Percentiles rank a stretch among this genome's conserved stretches.
phyloP scores from a whole-genome alignment of 2,797 vertebrate genomes.

The Pangasius djambal region DNA sequence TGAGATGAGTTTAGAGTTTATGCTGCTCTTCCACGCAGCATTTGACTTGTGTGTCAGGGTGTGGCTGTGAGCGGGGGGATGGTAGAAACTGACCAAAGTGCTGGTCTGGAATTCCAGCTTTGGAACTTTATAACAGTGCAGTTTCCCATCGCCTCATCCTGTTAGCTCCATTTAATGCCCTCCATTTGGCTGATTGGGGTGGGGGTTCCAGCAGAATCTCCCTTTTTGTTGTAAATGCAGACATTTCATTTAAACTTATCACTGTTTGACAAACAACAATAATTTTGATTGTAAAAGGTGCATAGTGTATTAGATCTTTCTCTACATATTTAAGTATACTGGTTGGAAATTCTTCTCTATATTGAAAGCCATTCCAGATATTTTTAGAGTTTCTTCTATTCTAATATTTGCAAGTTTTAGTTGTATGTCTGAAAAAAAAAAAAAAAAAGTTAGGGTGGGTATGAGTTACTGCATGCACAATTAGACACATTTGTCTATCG shows the following conservation, averaged over 20 bases:
- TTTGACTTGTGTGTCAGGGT: slow-evolving; percentile 59
- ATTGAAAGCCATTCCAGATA: neutral
- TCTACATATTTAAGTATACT: neutral
- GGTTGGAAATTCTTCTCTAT: neutral
- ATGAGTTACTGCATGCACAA: neutral
- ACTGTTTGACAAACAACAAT: too few species aligned
- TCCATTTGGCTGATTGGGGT: slow-evolving; percentile 55
- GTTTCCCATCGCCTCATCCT: slow-evolving; percentile 56
- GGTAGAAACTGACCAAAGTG: slow-evolving; percentile 50
- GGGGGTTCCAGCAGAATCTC: neutral
- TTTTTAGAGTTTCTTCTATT: neutral
- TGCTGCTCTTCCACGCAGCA: slow-evolving; percentile 44
- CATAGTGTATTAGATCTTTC: neutral
- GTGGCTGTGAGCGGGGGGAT: slow-evolving; percentile 50
- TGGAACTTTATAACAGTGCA: slow-evolving; percentile 61
- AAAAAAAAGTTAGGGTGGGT: neutral
- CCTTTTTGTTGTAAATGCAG: neutral
- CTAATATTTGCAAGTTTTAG: neutral
- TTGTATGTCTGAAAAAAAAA: neutral
- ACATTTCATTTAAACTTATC: neutral
- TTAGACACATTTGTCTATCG: neutral
- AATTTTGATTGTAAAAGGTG: neutral
- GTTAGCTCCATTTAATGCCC: slow-evolving; percentile 49
- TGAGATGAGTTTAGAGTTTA: slow-evolving; percentile 58
- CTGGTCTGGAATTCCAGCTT: slow-evolving; percentile 50